Percentiles rank a stretch among this genome's conserved stretches.
Evolutionary conservation across 2,113 vertebrate species (phyloP).

Genomic region (Ciconia maguari): DNA sequence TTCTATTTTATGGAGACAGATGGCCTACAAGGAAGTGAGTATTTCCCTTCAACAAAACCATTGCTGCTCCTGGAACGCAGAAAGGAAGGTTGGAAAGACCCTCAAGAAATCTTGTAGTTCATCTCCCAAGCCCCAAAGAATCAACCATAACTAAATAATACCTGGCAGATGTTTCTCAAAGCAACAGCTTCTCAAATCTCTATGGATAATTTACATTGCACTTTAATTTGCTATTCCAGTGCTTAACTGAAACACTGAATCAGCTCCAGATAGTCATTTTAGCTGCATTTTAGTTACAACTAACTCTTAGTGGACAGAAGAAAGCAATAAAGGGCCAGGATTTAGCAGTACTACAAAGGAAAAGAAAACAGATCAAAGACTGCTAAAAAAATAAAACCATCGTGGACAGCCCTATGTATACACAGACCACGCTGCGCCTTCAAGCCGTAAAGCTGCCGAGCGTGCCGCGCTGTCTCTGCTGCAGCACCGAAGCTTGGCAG

Average conservation of each 20-base stretch:
- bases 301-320: not conserved
- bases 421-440: not conserved
- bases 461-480: accelerated
- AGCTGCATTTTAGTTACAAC: not conserved
- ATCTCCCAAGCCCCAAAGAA: not conserved
- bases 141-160: not conserved
- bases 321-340: not conserved
- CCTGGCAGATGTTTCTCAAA: not conserved
- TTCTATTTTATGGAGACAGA: not conserved
- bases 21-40: not conserved
- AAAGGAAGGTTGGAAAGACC: not conserved
- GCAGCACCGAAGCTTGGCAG: accelerated
- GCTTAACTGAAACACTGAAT: not conserved
- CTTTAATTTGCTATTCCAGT: not conserved
- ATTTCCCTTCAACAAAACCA: not conserved
- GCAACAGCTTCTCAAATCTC: not conserved
- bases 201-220: not conserved
- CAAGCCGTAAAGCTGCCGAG: accelerated
- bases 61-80: accelerated
- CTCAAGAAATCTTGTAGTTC: not conserved
- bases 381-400: not conserved
- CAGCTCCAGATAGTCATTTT: not conserved
- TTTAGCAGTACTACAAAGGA: not conserved
- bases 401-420: not conserved
- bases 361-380: not conserved